Percentiles rank a stretch among this genome's conserved stretches.
phyloP scores from a whole-genome alignment of 2,888 invertebrate species.

The Cryptocephalus moraei region DNA sequence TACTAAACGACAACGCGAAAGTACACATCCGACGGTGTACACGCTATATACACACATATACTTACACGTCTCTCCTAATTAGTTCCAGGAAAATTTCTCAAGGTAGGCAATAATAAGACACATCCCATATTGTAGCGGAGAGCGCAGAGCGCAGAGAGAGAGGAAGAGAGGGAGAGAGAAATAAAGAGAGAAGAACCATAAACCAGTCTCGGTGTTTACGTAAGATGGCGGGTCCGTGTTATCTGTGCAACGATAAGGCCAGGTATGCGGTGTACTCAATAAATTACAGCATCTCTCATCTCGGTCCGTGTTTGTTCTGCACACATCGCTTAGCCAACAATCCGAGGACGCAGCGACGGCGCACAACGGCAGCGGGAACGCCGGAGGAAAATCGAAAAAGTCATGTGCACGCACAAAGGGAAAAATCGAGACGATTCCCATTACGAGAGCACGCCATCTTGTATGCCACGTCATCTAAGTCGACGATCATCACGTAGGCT shows the following conservation, averaged over 20 bases:
- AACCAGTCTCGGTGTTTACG: conserved; percentile 32
- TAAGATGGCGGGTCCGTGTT: conserved; percentile 34
- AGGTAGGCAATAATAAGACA: conserved; percentile 24
- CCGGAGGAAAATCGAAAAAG: no score
- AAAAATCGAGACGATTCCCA: no score
- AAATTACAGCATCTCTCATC: conserved; percentile 30
- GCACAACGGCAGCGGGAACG: no score
- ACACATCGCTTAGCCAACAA: conserved; percentile 8
- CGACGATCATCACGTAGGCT: no score
- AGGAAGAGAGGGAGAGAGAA: not conserved
- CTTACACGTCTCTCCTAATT: conserved; percentile 16
- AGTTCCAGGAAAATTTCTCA: conserved; percentile 28
- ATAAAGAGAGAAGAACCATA: conserved; percentile 18
- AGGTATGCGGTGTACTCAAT: conserved; percentile 32
- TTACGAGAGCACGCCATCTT: no score
- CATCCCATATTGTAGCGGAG: conserved; percentile 22
- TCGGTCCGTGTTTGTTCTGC: conserved; percentile 26
- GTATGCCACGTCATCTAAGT: no score
- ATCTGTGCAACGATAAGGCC: conserved; percentile 34
- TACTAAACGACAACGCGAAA: no score
- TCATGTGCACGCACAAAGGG: no score
- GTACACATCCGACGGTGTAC: not conserved
- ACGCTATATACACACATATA: not conserved
- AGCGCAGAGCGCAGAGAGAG: not conserved
- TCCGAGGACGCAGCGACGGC: no score